Conservation (phyloP, 2,113 vertebrate genomes). For the Eonycteris spelaea region DNA sequence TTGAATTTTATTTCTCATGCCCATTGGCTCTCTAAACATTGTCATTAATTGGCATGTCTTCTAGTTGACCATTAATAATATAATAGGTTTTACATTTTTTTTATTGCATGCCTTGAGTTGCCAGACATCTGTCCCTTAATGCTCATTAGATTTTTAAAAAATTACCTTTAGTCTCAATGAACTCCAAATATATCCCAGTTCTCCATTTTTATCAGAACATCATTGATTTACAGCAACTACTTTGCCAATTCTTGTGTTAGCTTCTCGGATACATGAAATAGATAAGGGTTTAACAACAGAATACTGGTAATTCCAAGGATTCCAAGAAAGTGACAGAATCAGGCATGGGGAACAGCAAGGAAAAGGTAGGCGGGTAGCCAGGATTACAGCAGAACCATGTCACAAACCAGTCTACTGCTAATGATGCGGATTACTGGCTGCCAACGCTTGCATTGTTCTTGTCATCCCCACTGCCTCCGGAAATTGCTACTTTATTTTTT, state of each 20-base stretch:
- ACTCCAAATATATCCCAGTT: neutral
- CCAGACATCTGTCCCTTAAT: neutral
- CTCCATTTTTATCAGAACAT: neutral
- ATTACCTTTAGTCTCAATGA: neutral
- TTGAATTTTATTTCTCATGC: neutral
- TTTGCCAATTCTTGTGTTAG: neutral
- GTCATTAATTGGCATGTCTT: neutral
- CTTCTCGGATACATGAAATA: neutral
- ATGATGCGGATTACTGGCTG: accelerated
- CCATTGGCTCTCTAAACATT: neutral
- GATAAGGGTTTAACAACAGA: neutral
- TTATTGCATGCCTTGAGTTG: neutral
- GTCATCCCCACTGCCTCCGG: accelerated
- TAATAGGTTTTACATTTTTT: neutral
- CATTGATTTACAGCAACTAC: neutral
- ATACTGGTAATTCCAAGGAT: neutral
- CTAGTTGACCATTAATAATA: neutral
- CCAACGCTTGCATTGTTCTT: too few relatives aligned
- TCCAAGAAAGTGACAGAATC: neutral
- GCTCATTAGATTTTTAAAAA: neutral
- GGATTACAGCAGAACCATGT: neutral
- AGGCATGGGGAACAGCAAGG: neutral
- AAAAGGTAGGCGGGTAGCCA: neutral
- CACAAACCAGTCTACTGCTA: neutral
- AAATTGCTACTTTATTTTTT: neutral